phyloP scores from a whole-genome alignment of 2,113 vertebrate genomes.

The Notarius quadriscutis region DNA sequence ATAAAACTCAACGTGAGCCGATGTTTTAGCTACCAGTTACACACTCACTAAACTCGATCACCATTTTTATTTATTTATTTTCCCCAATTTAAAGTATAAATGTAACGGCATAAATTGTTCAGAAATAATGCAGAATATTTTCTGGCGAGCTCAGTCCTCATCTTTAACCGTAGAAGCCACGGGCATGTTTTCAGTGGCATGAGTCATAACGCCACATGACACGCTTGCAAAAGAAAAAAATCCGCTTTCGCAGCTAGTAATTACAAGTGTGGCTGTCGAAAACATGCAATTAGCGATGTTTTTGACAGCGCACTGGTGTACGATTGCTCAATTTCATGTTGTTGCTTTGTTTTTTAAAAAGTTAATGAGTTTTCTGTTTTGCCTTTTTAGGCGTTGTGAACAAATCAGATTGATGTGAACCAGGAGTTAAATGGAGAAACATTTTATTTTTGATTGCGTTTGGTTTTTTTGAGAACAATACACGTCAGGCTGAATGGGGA shows the following conservation, averaged over 20 bases:
- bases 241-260: neutral
- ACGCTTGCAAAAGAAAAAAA: neutral
- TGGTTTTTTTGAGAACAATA: neutral
- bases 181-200: too few relatives aligned
- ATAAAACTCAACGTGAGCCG: neutral
- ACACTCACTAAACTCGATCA: neutral
- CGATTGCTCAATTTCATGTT: neutral
- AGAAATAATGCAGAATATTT: neutral
- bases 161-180: neutral
- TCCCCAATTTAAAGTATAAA: neutral
- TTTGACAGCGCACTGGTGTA: neutral
- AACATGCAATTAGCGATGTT: neutral
- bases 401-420: neutral
- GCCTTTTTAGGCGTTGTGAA: neutral
- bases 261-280: neutral
- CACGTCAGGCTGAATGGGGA: neutral
- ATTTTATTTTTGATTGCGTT: neutral
- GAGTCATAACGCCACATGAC: neutral
- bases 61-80: neutral
- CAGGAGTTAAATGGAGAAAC: neutral
- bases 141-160: neutral
- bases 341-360: too few relatives aligned
- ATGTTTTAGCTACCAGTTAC: neutral
- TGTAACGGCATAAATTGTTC: too few relatives aligned
- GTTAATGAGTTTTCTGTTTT: neutral